Conservation (phyloP, 2,113 vertebrate genomes). For the Archocentrus centrarchus region DNA sequence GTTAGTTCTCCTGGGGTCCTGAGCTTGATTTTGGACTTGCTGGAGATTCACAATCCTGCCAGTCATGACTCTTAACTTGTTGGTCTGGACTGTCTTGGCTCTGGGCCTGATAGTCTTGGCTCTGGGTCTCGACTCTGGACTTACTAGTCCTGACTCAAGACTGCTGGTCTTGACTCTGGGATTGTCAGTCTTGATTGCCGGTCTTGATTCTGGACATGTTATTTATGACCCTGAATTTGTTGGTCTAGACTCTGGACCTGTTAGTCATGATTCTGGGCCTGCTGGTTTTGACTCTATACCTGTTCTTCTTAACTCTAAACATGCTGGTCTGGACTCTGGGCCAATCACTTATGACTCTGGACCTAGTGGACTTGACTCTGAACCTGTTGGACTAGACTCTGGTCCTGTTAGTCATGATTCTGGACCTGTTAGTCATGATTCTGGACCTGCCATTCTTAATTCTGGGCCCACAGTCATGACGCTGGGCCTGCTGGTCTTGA, state of each 20-base stretch:
- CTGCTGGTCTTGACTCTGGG: background rate
- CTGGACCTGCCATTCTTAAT: background rate
- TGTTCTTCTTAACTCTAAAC: background rate
- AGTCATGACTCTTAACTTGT: background rate
- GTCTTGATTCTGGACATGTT: background rate
- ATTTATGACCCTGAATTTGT: background rate
- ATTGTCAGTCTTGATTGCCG: background rate
- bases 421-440: background rate
- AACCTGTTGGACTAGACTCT: background rate
- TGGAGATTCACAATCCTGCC: no score
- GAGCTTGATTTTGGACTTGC: background rate
- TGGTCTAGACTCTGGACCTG: background rate
- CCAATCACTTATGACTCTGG: background rate
- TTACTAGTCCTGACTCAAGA: background rate
- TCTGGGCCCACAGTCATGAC: background rate
- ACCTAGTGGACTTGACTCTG: background rate
- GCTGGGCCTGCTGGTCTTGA: background rate
- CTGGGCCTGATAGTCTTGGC: background rate
- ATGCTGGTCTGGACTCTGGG: background rate
- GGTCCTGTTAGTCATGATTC: background rate
- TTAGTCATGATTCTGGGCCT: background rate
- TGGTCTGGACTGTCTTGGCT: background rate
- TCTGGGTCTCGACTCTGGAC: background rate
- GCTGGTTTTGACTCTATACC: background rate
- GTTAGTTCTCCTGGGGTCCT: background rate